These are phyloP conservation scores for Tachina fera DNA, from an alignment of 2,888 invertebrate species.

Conservation along the genomic window DNA sequence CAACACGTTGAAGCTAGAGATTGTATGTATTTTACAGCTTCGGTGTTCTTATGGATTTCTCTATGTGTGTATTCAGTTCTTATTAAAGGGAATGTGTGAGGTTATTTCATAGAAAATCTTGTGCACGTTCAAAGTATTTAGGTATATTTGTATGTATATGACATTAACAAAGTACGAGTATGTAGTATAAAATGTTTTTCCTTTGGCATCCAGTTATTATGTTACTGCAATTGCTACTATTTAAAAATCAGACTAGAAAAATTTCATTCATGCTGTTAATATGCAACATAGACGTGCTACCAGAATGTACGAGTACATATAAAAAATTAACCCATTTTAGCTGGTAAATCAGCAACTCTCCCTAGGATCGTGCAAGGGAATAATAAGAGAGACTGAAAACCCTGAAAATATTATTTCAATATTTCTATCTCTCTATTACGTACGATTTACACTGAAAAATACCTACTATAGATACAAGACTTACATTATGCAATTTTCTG, in stretches of 20 bases:
- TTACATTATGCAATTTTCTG: too few species aligned
- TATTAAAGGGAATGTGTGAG: slow-evolving; percentile 24
- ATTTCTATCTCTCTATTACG: too few species aligned
- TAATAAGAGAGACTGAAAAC: too few species aligned
- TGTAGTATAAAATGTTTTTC: slow-evolving; percentile 33
- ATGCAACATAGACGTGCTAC: slow-evolving; percentile 18
- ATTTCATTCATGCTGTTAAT: slow-evolving; percentile 35
- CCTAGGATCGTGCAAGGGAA: too few species aligned
- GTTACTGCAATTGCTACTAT: slow-evolving; percentile 19
- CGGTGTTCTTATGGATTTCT: slow-evolving; percentile 2
- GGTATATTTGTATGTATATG: slow-evolving; percentile 26
- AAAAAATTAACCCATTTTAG: too few species aligned
- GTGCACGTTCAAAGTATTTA: slow-evolving; percentile 52
- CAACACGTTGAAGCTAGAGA: neutral
- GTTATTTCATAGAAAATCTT: slow-evolving; percentile 59
- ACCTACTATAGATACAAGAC: too few species aligned
- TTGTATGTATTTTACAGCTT: neutral
- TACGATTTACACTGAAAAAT: too few species aligned
- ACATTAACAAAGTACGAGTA: slow-evolving; percentile 61
- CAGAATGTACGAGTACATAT: neutral
- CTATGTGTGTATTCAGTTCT: slow-evolving; percentile 25
- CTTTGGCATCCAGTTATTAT: slow-evolving; percentile 9
- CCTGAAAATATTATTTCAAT: too few species aligned
- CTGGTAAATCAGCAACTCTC: too few species aligned
- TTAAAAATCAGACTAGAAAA: slow-evolving; percentile 27